Evolutionary conservation across 1,140 invertebrate species (phyloP), one percentile per base, ranked within the genome.

Genomic region (Agraylea sexmaculata): DNA sequence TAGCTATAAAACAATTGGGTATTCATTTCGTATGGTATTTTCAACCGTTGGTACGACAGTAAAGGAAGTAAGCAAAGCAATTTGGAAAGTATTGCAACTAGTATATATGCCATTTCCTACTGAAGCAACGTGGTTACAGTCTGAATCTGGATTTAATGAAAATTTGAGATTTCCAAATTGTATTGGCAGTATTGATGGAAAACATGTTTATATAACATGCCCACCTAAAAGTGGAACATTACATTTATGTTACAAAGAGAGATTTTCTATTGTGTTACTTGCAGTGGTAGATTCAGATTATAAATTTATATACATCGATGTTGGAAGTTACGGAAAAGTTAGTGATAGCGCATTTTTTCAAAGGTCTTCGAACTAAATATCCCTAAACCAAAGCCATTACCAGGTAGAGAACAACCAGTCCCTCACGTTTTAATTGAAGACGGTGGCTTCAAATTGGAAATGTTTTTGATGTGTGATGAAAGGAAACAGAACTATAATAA

Each of bases 221-320:
- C 47, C 50, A 30, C 6, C 33, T 11, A 25, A 51, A 10, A 33
- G 21, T 23, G 59, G 61, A n/a, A 56, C 56, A 2, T 6, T 41
- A 16, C 65, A 53, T 46, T 64, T 50, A 43, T 63, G 63, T 49
- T 68, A 64, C 46, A 66, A 65, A 40, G 35, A 51, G 4, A 53
- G 42, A 37, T 56, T 54, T 41, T 62, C 55, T 37, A 54, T 66
- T 4, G 58, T 65, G 12, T 52, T 69, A 25, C 47, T 66, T 23
- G 65, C 57, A 25, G 35, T 63, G 10, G 40, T 27, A 20, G 19
- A 18, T 10, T 18, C 31, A 5, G 13, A 16, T 20, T 20, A 16
- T 18, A 8, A 6, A 8, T 31, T 31, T 6, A 8, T 16, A 10
- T 16, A 10, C 13, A 13, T 13, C 18, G n/a, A 13, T 16, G n/a